Base-by-base conservation (phyloP, 2,888 invertebrate genomes). In the Syritta pipiens region DNA sequence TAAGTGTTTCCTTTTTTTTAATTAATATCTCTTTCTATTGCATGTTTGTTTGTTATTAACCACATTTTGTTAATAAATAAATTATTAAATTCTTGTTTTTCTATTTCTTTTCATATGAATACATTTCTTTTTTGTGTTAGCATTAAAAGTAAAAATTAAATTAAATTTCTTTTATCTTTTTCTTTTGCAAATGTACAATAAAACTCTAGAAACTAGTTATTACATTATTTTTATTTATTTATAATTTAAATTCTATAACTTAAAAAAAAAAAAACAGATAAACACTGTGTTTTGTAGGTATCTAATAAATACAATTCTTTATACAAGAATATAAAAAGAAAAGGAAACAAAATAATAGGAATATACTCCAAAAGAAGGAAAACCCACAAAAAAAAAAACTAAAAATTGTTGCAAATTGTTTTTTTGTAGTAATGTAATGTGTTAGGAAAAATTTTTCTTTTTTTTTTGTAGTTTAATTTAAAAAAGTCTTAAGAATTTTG, bases 301-400 rank as follows among this genome's bases (percentile, higher is more conserved):
- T 53, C 42, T 30, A 30, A 55, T 67, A 67, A 67, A 48, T 67
- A 67, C 67, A 67, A 67, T 67, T 40, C 28, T 48, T 57, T 67
- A 37, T 35, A 67, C 65, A 67, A 48, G 28, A 46, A 57, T 30
- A 40, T n/a, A n/a, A n/a, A 67, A 55, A 57, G 57, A 20, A 57
- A 44, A 44, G 5, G 12, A 37, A 44, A 35, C 46, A 46, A 65
- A 53, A 57, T 37, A 65, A n/a, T n/a, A n/a, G 55, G 65, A 48
- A 57, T 67, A 28, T 35, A 35, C n/a, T 17, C 14, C 37, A 37
- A 37, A 37, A 17, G 17, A 5, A n/a, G n/a, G n/a, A n/a, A n/a
- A n/a, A n/a, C n/a, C n/a, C n/a, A n/a, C n/a, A n/a, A n/a, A 24
- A 32, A 22, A 30, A 22, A 42, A 57, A 44, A 1, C 24, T 42